phyloP scores from a whole-genome alignment of 2,888 invertebrate genomes.

The Patella pellucida region DNA sequence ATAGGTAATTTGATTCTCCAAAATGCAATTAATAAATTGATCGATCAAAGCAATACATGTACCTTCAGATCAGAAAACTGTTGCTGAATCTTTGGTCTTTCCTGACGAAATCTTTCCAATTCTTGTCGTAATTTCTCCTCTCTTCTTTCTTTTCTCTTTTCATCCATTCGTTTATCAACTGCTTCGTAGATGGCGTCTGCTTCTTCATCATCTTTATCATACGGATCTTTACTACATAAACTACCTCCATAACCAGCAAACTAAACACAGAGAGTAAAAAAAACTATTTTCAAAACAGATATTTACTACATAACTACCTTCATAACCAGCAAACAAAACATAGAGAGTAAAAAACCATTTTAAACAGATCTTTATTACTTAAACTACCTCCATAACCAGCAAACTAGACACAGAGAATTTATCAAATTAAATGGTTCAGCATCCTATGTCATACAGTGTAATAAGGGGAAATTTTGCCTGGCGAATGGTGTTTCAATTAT shows the following conservation, averaged over 20 bases:
- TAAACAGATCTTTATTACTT: constrained; percentile 99
- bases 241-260: constrained; percentile 99
- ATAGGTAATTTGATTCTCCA: too few species aligned
- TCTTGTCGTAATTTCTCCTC: constrained; percentile 77
- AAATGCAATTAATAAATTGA: too few species aligned
- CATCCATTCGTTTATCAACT: constrained; percentile 99
- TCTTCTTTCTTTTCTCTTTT: constrained; percentile 96
- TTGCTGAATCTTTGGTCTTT: constrained; percentile 98
- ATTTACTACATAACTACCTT: not conserved
- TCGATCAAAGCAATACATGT: not conserved
- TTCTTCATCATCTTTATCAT: constrained; percentile 99
- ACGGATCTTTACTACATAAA: constrained; percentile 99
- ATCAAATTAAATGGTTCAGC: too few species aligned
- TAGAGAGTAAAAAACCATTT: too few species aligned
- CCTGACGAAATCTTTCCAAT: constrained; percentile 96
- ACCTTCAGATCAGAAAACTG: constrained; percentile 97
- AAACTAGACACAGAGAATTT: constrained; percentile 75
- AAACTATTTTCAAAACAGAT: not conserved
- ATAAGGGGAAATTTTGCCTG: too few species aligned
- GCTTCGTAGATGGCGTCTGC: constrained; percentile 99
- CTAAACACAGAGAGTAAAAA: constrained; percentile 57
- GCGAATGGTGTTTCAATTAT: too few species aligned
- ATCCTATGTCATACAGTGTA: too few species aligned
- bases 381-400: constrained; percentile 99
- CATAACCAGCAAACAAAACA: not conserved